phyloP scores from a whole-genome alignment of 2,797 vertebrate genomes.

The Pantherophis alleghaniensis region DNA sequence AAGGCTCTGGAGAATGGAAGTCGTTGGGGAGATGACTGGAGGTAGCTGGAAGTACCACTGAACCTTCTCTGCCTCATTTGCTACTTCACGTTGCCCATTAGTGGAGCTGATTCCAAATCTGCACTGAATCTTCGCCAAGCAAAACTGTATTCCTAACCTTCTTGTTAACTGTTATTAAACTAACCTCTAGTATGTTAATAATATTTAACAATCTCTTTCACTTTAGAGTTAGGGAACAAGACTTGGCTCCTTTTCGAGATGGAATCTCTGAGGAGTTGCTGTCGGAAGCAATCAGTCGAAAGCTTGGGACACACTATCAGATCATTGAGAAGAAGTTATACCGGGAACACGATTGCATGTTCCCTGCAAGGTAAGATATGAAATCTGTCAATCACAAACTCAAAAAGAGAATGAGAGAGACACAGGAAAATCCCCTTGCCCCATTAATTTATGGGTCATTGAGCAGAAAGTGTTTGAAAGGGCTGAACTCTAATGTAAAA shows the following conservation, averaged over 20 bases:
- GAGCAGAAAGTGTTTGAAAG: background rate
- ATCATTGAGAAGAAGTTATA: conserved; percentile 86
- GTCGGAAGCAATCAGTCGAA: conserved; percentile 77
- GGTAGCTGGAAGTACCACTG: background rate
- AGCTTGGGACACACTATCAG: conserved; percentile 94
- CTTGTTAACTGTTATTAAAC: background rate
- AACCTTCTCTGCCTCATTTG: background rate
- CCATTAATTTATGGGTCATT: background rate
- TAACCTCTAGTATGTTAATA: background rate
- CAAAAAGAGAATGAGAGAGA: background rate
- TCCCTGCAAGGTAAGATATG: conserved; percentile 86
- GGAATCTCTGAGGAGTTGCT: conserved; percentile 85
- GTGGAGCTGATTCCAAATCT: background rate
- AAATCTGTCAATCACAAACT: background rate
- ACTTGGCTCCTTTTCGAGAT: conserved; percentile 80
- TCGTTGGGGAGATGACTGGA: background rate
- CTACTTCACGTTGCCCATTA: background rate
- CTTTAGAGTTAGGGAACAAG: conserved; percentile 83
- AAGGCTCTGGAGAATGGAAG: background rate
- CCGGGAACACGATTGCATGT: conserved; percentile 93
- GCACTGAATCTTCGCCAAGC: background rate
- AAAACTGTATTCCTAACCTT: background rate
- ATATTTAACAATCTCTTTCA: conserved; percentile 35
- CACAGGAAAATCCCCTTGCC: background rate
- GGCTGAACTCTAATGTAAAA: background rate